Evolutionary conservation across 1,140 invertebrate genomes (phyloP).

Genomic region (Lordiphosa stackelbergi): DNA sequence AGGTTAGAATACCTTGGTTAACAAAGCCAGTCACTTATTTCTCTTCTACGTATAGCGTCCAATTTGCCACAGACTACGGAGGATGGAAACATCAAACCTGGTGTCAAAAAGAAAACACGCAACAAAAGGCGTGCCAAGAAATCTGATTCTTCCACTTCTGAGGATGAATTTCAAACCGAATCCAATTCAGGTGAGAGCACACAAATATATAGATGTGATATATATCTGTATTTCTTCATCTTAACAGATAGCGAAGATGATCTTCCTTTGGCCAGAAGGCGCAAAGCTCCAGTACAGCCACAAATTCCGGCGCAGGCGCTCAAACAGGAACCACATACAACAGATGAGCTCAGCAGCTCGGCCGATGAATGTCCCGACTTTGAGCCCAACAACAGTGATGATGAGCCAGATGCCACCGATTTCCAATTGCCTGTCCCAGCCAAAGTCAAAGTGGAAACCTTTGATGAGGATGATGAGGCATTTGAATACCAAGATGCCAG

Average conservation of each 20-base stretch:
- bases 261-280: conserved; percentile 50
- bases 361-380: conserved; percentile 68
- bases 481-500: conserved; percentile 66
- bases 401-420: conserved; percentile 35
- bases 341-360: conserved; percentile 46
- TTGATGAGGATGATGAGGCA: conserved; percentile 36
- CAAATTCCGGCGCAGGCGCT: conserved; percentile 16
- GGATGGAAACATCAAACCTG: neutral
- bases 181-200: neutral
- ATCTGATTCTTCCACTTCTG: neutral
- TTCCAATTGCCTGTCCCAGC: conserved; percentile 54
- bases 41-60: neutral
- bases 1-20: conserved; percentile 4
- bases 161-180: conserved; percentile 8
- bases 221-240: no score
- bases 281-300: conserved; percentile 35
- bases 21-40: neutral
- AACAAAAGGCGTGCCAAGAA: conserved; percentile 24
- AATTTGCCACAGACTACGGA: neutral
- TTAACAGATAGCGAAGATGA: conserved; percentile 50
- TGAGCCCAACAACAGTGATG: conserved; percentile 56
- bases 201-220: no score
- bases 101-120: conserved; percentile 18
- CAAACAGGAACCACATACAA: conserved; percentile 44
- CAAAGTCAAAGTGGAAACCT: conserved; percentile 53